Evolutionary conservation across 2,888 invertebrate species (phyloP).

Genomic region (Leucophenga montana): DNA sequence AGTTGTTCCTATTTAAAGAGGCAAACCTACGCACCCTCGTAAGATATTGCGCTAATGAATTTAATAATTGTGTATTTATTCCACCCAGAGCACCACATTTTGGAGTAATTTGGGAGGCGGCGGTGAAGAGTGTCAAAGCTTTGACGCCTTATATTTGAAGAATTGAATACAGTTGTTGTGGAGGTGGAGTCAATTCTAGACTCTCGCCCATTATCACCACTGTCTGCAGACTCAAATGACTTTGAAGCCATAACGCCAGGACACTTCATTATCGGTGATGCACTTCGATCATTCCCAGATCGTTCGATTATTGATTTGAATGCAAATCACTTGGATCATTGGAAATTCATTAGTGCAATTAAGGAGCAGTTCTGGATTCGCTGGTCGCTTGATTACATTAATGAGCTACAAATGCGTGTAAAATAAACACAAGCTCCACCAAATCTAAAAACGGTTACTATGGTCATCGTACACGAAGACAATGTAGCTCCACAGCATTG

Average conservation of each 20-base stretch:
- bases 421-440: background rate
- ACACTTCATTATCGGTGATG: too few species aligned
- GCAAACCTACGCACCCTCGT: background rate
- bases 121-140: conserved; percentile 2
- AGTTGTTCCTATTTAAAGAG: conserved; percentile 17
- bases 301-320: background rate
- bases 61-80: conserved; percentile 2
- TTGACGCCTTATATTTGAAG: conserved; percentile 9
- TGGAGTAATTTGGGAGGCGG: conserved; percentile 18
- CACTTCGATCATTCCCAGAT: background rate
- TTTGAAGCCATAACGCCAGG: too few species aligned
- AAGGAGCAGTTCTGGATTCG: too few species aligned
- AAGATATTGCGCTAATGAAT: background rate
- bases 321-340: background rate
- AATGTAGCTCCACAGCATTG: background rate
- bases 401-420: background rate
- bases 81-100: conserved; percentile 19
- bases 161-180: background rate
- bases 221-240: too few species aligned
- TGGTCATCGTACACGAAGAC: conserved; percentile 5
- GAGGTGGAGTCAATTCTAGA: conserved; percentile 1
- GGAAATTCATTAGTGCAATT: background rate
- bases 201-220: conserved; percentile 5
- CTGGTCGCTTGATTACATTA: background rate
- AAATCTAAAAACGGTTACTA: background rate